phyloP scores from a whole-genome alignment of 2,888 invertebrate genomes.

The Spilosoma lubricipeda region DNA sequence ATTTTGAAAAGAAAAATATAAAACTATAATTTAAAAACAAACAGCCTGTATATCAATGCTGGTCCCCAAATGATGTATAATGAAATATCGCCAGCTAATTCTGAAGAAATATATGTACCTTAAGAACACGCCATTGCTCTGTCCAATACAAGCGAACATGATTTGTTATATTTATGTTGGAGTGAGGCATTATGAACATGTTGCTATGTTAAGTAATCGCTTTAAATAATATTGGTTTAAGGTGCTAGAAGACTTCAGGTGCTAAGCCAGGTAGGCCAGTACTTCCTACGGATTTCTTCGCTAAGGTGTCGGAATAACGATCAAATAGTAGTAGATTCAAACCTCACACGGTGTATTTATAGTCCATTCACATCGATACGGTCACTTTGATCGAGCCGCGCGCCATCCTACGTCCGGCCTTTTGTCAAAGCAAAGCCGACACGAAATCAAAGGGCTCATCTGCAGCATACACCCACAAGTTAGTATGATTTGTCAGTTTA shows the following conservation, averaged over 20 bases:
- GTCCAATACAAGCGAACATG: background rate
- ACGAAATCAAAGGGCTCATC: too few relatives aligned
- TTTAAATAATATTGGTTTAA: background rate
- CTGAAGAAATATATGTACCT: conserved; percentile 32
- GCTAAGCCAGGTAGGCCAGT: background rate
- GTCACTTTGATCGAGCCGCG: too few relatives aligned
- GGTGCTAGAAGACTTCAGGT: background rate
- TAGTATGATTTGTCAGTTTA: too few relatives aligned
- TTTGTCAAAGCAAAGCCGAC: too few relatives aligned
- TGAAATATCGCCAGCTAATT: conserved; percentile 63
- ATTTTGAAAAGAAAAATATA: background rate
- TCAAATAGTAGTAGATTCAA: too few relatives aligned
- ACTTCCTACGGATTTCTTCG: background rate
- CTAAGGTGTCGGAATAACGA: background rate
- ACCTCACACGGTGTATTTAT: too few relatives aligned
- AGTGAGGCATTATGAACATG: background rate
- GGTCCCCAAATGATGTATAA: conserved; percentile 66
- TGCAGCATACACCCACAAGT: too few relatives aligned
- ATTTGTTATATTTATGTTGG: conserved; percentile 9
- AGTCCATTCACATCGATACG: too few relatives aligned
- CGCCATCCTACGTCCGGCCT: too few relatives aligned
- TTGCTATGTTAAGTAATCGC: background rate
- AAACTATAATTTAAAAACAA: background rate
- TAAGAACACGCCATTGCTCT: conserved; percentile 15
- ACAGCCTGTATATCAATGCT: conserved; percentile 50